Evolutionary conservation across 2,888 invertebrate species (phyloP), one percentile per base, ranked within the genome.

Genomic region (Catonia carolina): DNA sequence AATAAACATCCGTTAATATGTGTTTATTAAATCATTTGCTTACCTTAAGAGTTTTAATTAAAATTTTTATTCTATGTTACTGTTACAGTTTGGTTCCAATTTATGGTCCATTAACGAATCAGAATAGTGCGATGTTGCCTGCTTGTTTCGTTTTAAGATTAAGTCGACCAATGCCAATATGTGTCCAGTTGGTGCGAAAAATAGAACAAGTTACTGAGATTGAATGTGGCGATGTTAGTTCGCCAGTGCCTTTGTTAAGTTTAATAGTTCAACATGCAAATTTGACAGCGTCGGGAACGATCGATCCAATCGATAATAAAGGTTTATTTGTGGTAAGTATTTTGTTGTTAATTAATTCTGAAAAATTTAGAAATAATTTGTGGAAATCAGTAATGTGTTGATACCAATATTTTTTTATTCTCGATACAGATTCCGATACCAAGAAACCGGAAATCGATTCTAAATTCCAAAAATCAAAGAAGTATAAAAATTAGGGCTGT

Each of bases 81-180:
- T 27, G 4, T 74, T 74, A 48, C 69, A 85, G 84, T 49, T 55
- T 59, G 64, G 74, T 84, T 41, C 93, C 94, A 1, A 82, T 85
- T 1, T 95, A 91, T 73, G 85, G 89, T 1, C 80, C 83, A 17
- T 74, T 94, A 45, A 88, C 83, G 60, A 81, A 85, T 54, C 82
- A 85, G 65, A 97, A 97, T 75, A 94, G 93, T 63, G 86, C 88
- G 42, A 83, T 88, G 71, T 76, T 97, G 67, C 94, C 95, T 0
- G 96, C 96, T 0, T 89, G 88, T 70, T 97, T 95, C 74, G 87
- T 87, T 3, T 73, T 92, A 58, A 83, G 83, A 60, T 77, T 97
- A 49, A 87, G 87, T 53, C 85, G 88, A 68, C 89, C 92, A 2
- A 84, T 89, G 74, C 93, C 95, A 0, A 82, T 96, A 63, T 91